Evolutionary conservation across 2,797 vertebrate species (phyloP).

Genomic region (Rhabdophis nuchalis): DNA sequence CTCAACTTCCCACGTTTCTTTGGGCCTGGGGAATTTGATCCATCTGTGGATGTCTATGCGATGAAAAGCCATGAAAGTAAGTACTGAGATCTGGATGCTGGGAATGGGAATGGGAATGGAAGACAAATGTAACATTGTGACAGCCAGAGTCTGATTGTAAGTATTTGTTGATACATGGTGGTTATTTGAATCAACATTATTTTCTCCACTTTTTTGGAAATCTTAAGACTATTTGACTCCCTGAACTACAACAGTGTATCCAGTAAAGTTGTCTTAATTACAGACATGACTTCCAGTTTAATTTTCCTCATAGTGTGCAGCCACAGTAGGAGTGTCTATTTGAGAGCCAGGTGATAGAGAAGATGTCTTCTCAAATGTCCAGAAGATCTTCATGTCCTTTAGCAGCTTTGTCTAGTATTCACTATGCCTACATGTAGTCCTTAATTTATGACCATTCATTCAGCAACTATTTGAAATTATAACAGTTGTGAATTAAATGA

Average conservation of each 20-base stretch:
- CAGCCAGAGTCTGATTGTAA: not conserved
- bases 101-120: accelerated
- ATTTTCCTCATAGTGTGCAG: not conserved
- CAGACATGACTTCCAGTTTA: not conserved
- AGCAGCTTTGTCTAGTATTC: not conserved
- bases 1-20: slow-evolving; percentile 89
- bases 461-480: not conserved
- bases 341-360: not conserved
- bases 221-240: not conserved
- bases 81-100: slow-evolving; percentile 26
- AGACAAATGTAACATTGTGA: not conserved
- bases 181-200: not conserved
- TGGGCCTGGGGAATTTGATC: slow-evolving; percentile 88
- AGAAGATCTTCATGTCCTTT: not conserved
- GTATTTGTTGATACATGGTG: not conserved
- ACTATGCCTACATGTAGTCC: not conserved
- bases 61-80: slow-evolving; percentile 93
- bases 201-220: not conserved
- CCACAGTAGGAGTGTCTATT: not conserved
- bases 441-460: not conserved
- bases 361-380: not conserved
- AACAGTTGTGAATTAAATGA: not conserved
- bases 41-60: slow-evolving; percentile 91
- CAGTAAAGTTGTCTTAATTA: not conserved
- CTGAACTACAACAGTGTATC: no score